Evolutionary conservation across 2,113 vertebrate genomes (phyloP), one percentile per base, ranked within the genome.

Genomic region (Isichthys henryi): DNA sequence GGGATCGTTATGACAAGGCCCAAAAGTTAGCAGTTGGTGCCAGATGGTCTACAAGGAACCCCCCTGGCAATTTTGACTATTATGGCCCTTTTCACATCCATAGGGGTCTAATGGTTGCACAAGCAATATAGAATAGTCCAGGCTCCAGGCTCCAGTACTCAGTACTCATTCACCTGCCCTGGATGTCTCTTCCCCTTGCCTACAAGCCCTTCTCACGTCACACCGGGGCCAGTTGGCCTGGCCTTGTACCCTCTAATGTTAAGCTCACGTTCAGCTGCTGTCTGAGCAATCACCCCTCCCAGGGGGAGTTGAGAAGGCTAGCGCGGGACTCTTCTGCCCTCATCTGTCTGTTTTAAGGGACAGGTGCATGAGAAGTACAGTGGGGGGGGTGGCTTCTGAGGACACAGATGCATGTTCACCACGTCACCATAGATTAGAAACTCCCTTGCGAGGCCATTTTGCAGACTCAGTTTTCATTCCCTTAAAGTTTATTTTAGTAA

Each of bases 41-140:
- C 91, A 91, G 90, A 84, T 91, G 88, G 92, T 95, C 95, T 94
- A 95, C 94, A 94, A 94, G 95, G 94, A 94, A 93, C 94, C 93
- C 92, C 92, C 91, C n/a, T 13, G 90, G 93, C 94, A 93, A 93
- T 94, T 94, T 94, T 93, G 93, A 94, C 93, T 94, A 93, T 94
- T 93, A 94, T 83, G 74, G 94, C 93, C 93, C 94, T 92, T 93
- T 94, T 92, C 91, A 95, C 92, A 94, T 95, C 94, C 93, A 91
- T 90, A 90, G 92, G 90, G 91, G 91, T 94, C 94, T 95, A 94
- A 89, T 91, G 93, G 94, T 92, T 93, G 93, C 91, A n/a, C 27
- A 52, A 27, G 49, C 83, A 83, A 91, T 93, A 91, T 91, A 91
- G 89, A 92, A 89, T 89, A 91, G 92, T 90, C 90, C 91, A 93